Percentiles rank a stretch among this genome's conserved stretches.
Evolutionary conservation across 2,797 vertebrate species (phyloP).

Genomic region (Anabas testudineus): DNA sequence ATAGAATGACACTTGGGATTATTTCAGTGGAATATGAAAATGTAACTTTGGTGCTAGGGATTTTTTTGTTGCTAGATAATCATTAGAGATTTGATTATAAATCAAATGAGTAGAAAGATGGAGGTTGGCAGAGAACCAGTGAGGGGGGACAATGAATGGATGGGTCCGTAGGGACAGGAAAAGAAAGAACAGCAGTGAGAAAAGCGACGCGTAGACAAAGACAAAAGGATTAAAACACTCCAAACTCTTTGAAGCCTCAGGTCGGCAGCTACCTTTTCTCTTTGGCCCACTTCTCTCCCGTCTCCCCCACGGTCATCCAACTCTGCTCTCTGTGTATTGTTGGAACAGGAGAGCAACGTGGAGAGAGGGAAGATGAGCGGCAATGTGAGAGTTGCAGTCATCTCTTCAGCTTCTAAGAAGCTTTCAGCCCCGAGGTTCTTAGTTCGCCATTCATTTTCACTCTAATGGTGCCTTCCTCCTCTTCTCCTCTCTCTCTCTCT

Average conservation of each 20-base stretch:
- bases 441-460: slow-evolving; percentile 67
- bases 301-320: slow-evolving; percentile 49
- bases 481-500: slow-evolving; percentile 46
- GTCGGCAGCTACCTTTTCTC: slow-evolving; percentile 59
- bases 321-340: slow-evolving; percentile 48
- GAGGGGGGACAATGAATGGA: slow-evolving; percentile 33
- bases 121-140: slow-evolving; percentile 30
- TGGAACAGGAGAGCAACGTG: slow-evolving; percentile 50
- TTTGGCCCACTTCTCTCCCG: slow-evolving; percentile 60
- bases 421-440: slow-evolving; percentile 69
- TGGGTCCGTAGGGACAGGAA: slow-evolving; percentile 29
- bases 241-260: slow-evolving; percentile 58
- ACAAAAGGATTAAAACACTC: slow-evolving; percentile 58
- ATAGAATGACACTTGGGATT: slow-evolving; percentile 11
- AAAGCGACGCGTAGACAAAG: slow-evolving; percentile 49
- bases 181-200: slow-evolving; percentile 28
- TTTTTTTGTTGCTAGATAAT: slow-evolving; percentile 8
- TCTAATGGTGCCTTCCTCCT: slow-evolving; percentile 68
- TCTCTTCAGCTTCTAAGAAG: slow-evolving; percentile 68
- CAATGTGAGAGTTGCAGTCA: slow-evolving; percentile 62
- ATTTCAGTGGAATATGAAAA: slow-evolving; percentile 6
- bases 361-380: slow-evolving; percentile 48
- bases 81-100: slow-evolving; percentile 37
- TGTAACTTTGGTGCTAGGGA: background rate
- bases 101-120: slow-evolving; percentile 43